Conservation (phyloP, 2,797 vertebrate genomes). For the Serranus cabrilla region DNA sequence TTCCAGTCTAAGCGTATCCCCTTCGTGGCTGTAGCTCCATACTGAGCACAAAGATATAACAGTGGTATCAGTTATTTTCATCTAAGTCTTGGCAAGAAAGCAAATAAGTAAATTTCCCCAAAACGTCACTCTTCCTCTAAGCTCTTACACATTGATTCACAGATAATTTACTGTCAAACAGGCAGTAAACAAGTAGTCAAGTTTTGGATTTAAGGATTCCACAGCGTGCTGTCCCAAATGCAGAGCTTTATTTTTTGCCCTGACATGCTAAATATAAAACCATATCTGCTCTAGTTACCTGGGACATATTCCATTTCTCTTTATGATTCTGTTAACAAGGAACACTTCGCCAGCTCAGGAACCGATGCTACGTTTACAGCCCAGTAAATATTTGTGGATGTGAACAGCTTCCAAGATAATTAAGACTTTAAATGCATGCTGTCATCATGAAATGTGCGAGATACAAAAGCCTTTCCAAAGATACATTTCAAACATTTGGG, state of each 20-base stretch:
- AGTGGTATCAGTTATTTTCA: not conserved
- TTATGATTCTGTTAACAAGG: constrained; percentile 35
- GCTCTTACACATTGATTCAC: not conserved
- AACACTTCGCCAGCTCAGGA: constrained; percentile 32
- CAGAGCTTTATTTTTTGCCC: constrained; percentile 7
- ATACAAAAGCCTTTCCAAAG: constrained; percentile 16
- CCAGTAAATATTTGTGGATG: constrained; percentile 53
- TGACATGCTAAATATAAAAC: constrained; percentile 44
- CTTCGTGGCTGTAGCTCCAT: not conserved
- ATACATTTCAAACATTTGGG: constrained; percentile 16
- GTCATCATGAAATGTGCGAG: constrained; percentile 7
- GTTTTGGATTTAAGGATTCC: constrained; percentile 18
- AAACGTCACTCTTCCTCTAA: no score
- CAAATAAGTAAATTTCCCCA: not conserved
- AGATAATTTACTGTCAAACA: constrained; percentile 1
- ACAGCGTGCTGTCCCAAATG: not conserved
- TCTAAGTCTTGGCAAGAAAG: not conserved
- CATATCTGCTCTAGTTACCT: constrained; percentile 43
- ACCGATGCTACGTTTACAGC: constrained; percentile 18
- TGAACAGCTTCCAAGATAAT: constrained; percentile 46
- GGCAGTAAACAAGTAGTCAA: constrained; percentile 7
- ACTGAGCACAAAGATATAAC: not conserved
- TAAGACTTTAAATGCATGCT: constrained; percentile 15
- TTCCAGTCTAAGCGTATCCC: not conserved
- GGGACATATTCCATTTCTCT: constrained; percentile 19